Evolutionary conservation across 2,113 vertebrate species (phyloP).

Genomic region (Anthoscopus minutus): DNA sequence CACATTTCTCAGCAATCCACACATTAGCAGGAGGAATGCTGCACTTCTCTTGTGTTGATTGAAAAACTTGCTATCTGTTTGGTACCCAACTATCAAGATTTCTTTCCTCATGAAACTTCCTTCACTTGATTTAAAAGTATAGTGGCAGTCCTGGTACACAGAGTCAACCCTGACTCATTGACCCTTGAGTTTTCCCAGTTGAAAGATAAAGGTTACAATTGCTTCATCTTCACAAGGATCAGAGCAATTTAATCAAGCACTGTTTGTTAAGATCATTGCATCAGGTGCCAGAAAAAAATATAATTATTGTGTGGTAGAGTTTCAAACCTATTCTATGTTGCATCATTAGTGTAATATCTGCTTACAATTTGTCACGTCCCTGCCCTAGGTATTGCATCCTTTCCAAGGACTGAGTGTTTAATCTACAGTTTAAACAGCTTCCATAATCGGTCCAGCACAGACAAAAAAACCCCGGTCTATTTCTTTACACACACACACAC

Average conservation of each 20-base stretch:
- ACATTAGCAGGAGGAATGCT: neutral
- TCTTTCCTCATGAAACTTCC: neutral
- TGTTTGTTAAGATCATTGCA: slow-evolving; percentile 1
- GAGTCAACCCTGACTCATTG: neutral
- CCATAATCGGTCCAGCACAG: neutral
- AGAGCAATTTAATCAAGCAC: neutral
- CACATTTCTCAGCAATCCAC: neutral
- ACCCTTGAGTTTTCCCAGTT: neutral
- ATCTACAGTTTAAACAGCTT: neutral
- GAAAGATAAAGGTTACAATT: neutral
- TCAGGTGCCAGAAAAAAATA: neutral
- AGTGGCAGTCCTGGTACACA: neutral
- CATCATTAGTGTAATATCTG: neutral
- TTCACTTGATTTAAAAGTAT: neutral
- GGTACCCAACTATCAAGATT: neutral
- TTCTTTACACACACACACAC: neutral
- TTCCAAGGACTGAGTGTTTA: neutral
- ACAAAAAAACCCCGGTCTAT: neutral
- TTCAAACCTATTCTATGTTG: neutral
- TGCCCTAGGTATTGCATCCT: neutral
- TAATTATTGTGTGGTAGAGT: neutral
- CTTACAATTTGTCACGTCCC: neutral
- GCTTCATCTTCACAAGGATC: neutral
- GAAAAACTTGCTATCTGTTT: neutral
- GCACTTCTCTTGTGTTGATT: neutral